These are phyloP conservation scores for Pseudococcus jackbeardsleyi DNA, from an alignment of 2,888 invertebrate species.

Conservation along the genomic window DNA sequence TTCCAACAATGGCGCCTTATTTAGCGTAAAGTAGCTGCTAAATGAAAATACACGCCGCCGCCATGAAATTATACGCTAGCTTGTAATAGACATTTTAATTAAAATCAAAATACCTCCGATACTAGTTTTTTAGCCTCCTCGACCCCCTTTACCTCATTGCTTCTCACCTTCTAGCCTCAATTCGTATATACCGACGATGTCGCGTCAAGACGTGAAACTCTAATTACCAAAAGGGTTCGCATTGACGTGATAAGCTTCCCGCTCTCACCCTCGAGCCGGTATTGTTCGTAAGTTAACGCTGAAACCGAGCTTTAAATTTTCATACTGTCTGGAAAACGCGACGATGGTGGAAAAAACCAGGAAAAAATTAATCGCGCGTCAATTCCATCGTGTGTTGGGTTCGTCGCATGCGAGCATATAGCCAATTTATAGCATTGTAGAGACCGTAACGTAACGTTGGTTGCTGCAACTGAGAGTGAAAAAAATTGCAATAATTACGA, in stretches of 20 bases:
- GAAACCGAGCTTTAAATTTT: slow-evolving; percentile 20
- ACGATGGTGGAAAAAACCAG: not conserved
- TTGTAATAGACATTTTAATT: slow-evolving; percentile 41
- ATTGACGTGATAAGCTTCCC: slow-evolving; percentile 41
- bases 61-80: not conserved
- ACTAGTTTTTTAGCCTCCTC: not conserved
- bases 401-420: not conserved
- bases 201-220: slow-evolving; percentile 46
- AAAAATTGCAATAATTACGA: not conserved
- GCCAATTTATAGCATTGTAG: not conserved
- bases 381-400: not conserved
- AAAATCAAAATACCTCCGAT: slow-evolving; percentile 42
- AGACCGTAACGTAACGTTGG: not conserved
- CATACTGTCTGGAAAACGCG: slow-evolving; percentile 15
- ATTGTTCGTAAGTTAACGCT: slow-evolving; percentile 8
- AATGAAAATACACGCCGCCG: slow-evolving; percentile 17
- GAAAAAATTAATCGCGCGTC: not conserved
- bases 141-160: not conserved
- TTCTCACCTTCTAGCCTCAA: not conserved
- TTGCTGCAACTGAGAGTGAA: not conserved
- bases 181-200: slow-evolving; percentile 30
- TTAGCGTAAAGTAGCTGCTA: slow-evolving; percentile 44
- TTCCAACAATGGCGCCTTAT: slow-evolving; percentile 42
- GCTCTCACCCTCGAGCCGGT: not conserved
- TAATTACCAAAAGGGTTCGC: slow-evolving; percentile 40